phyloP scores from a whole-genome alignment of 2,797 vertebrate species.

The Pseudochaenichthys georgianus region DNA sequence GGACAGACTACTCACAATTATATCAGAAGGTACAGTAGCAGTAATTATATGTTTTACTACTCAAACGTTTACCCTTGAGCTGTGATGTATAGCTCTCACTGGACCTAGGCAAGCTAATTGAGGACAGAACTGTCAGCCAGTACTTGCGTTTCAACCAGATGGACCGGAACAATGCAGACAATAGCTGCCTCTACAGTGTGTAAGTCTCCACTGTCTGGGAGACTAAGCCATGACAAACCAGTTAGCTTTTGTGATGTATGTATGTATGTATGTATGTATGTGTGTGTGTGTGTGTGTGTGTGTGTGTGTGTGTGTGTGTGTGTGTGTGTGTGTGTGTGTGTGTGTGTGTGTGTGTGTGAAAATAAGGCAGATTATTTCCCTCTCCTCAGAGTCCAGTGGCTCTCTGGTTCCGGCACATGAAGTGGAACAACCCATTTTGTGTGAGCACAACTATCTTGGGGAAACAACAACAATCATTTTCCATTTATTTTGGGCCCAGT shows the following conservation, averaged over 20 bases:
- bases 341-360: slow-evolving; percentile 26
- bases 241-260: slow-evolving; percentile 61
- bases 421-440: slow-evolving; percentile 42
- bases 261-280: no score
- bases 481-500: slow-evolving; percentile 44
- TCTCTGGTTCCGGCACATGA: slow-evolving; percentile 25
- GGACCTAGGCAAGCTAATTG: slow-evolving; percentile 29
- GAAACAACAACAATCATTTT: slow-evolving; percentile 44
- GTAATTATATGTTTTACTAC: slow-evolving; percentile 23
- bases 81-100: slow-evolving; percentile 30
- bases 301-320: slow-evolving; percentile 21
- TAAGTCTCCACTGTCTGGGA: slow-evolving; percentile 33
- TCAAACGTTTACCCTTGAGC: slow-evolving; percentile 27
- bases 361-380: slow-evolving; percentile 47
- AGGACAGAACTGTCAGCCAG: slow-evolving; percentile 37
- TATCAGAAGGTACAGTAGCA: slow-evolving; percentile 10
- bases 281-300: slow-evolving; percentile 26
- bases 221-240: slow-evolving; percentile 57
- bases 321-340: slow-evolving; percentile 27
- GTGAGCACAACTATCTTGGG: slow-evolving; percentile 29
- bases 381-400: slow-evolving; percentile 51
- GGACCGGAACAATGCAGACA: slow-evolving; percentile 49
- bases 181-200: slow-evolving; percentile 39
- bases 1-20: slow-evolving; percentile 17
- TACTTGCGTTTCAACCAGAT: slow-evolving; percentile 40